Evolutionary conservation across 2,113 vertebrate genomes (phyloP).

Genomic region (Sinocyclocheilus anshuiensis): DNA sequence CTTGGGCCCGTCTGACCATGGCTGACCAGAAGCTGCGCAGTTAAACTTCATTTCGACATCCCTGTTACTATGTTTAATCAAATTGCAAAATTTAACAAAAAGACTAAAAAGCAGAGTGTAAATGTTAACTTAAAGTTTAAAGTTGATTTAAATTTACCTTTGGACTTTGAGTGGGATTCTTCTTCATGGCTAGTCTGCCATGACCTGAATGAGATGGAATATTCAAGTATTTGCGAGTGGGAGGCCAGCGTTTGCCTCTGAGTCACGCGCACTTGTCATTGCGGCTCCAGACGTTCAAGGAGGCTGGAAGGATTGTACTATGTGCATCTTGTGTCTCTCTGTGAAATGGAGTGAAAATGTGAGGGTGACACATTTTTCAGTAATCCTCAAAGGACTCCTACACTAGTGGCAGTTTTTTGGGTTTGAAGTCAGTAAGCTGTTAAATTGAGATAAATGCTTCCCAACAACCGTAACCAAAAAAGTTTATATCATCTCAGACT

Average conservation of each 20-base stretch:
- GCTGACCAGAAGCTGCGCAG: background rate
- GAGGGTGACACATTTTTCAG: slow-evolving; percentile 27
- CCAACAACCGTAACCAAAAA: background rate
- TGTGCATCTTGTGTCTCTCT: slow-evolving; percentile 27
- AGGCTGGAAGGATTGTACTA: background rate
- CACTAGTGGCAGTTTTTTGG: slow-evolving; percentile 11
- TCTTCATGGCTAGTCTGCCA: slow-evolving; percentile 18
- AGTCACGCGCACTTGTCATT: slow-evolving; percentile 20
- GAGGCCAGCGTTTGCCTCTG: slow-evolving; percentile 16
- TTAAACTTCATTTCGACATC: background rate
- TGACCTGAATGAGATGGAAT: slow-evolving; percentile 42
- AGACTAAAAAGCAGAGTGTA: background rate
- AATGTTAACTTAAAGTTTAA: background rate
- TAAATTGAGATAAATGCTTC: slow-evolving; percentile 24
- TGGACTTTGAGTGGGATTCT: slow-evolving; percentile 33
- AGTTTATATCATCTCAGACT: slow-evolving; percentile 2
- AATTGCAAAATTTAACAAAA: background rate
- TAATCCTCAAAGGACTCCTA: slow-evolving; percentile 26
- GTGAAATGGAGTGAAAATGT: slow-evolving; percentile 34
- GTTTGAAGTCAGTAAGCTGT: slow-evolving; percentile 19
- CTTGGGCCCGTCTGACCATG: background rate
- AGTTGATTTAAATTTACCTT: background rate
- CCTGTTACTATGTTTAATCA: background rate
- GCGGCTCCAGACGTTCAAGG: background rate
- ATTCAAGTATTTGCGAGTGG: slow-evolving; percentile 13